Conservation (phyloP, 1,140 invertebrate genomes). For the Cherax destructor region DNA sequence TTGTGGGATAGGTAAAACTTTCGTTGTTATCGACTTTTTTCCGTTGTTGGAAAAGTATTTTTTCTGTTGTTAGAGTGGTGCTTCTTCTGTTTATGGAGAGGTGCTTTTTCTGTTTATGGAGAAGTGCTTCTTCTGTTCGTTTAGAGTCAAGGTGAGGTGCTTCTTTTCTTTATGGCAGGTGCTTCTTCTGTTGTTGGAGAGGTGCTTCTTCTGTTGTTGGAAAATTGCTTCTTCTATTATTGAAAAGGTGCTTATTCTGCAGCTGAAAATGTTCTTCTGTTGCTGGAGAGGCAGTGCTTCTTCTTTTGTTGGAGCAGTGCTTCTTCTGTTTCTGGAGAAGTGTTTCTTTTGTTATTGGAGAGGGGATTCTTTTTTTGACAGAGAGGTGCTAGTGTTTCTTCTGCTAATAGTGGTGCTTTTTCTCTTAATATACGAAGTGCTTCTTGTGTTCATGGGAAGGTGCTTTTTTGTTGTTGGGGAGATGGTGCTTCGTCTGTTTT, state of each 20-base stretch:
- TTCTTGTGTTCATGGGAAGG: background rate
- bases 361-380: background rate
- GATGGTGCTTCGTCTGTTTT: too few species aligned
- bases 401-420: background rate
- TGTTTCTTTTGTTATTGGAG: background rate
- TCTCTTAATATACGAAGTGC: background rate
- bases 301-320: background rate
- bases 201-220: background rate
- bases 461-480: background rate
- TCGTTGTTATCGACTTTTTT: too few species aligned
- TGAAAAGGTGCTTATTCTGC: background rate
- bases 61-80: too few species aligned
- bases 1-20: too few species aligned
- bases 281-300: background rate
- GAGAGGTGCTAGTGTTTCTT: background rate
- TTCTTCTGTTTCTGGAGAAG: background rate
- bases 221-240: background rate
- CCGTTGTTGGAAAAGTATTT: too few species aligned
- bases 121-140: background rate
- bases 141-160: too few species aligned
- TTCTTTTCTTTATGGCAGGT: background rate
- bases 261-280: background rate
- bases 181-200: background rate
- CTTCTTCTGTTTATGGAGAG: background rate
- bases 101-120: background rate